Base-by-base conservation (phyloP, 2,113 vertebrate genomes). In the Synchiropus splendidus region DNA sequence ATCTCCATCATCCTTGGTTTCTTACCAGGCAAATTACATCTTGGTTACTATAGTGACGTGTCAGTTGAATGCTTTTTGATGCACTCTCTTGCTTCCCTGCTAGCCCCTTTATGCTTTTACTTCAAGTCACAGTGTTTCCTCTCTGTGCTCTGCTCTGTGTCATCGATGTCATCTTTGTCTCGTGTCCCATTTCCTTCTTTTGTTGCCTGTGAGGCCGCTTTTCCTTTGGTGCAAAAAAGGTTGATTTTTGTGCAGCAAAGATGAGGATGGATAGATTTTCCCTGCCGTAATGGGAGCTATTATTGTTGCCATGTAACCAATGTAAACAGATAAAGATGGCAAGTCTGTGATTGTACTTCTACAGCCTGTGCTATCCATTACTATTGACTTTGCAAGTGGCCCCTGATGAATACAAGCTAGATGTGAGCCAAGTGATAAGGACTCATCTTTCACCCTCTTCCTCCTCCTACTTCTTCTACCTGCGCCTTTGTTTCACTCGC, bases 11-110 rank as follows among this genome's bases (percentile, higher is more conserved):
- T 67, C 75, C 58, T 58, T 56, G 43, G 69, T 69, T 75, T 76
- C 74, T 73, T 73, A 74, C 81, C 69, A 80, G 72, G 78, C 76
- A 83, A 85, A 85, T 85, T 79, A 82, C 74, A 74, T 72, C 65
- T 72, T 54, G 61, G 83, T 85, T 83, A 79, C 84, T 80, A 81
- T 85, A 81, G 83, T 76, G 80, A 85, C 67, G 35, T 81, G 74
- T 82, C 85, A 82, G 81, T 81, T 83, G 78, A 76, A 82, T 78
- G 77, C 78, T 65, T 79, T 76, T 78, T 52, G 51, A 53, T 18
- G 33, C 64, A 60, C 54, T 67, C 64, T 61, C 65, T 35, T 45
- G 42, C 56, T 52, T 59, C 45, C 69, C 58, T 37, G 44, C 31
- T 42, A 51, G 61, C 50, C 42, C 55, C 31, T 31, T 10, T 37